Percentiles rank a stretch among this genome's conserved stretches.
These are phyloP conservation scores for Trichogramma dendrolimi DNA, from an alignment of 2,888 invertebrate species.

Conservation along the genomic window DNA sequence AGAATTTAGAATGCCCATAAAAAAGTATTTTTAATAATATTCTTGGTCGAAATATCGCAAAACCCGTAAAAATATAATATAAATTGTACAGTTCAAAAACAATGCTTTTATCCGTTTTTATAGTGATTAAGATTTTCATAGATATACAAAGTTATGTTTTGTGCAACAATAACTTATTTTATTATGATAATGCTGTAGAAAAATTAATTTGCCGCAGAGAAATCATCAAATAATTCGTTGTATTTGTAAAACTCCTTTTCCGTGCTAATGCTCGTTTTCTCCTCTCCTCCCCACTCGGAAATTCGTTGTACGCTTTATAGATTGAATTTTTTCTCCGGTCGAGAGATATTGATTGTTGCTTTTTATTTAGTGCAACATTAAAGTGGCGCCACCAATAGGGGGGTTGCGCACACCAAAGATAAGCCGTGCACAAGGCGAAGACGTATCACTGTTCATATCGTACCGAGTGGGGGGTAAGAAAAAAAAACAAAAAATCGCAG, in stretches of 20 bases:
- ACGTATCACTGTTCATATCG: neutral
- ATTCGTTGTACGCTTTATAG: conserved; percentile 44
- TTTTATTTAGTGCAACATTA: conserved; percentile 52
- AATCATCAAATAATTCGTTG: no score
- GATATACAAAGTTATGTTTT: no score
- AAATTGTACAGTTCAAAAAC: no score
- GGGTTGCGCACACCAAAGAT: conserved; percentile 3
- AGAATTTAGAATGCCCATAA: no score
- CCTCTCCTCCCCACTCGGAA: conserved; percentile 39
- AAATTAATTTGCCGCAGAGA: no score
- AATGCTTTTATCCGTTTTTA: no score
- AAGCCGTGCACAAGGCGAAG: conserved; percentile 15
- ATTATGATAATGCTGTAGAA: no score
- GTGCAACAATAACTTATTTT: no score
- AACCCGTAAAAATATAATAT: no score
- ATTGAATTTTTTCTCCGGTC: conserved; percentile 50
- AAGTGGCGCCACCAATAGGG: conserved; percentile 40
- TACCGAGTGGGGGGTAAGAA: conserved; percentile 14
- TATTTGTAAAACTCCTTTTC: neutral
- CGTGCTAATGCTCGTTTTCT: conserved; percentile 14
- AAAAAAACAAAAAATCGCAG: neutral
- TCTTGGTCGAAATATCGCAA: no score
- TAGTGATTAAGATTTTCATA: no score
- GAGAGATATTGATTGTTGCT: conserved; percentile 52
- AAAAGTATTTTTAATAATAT: no score